phyloP scores from a whole-genome alignment of 2,113 vertebrate species.

The Apeltes quadracus region DNA sequence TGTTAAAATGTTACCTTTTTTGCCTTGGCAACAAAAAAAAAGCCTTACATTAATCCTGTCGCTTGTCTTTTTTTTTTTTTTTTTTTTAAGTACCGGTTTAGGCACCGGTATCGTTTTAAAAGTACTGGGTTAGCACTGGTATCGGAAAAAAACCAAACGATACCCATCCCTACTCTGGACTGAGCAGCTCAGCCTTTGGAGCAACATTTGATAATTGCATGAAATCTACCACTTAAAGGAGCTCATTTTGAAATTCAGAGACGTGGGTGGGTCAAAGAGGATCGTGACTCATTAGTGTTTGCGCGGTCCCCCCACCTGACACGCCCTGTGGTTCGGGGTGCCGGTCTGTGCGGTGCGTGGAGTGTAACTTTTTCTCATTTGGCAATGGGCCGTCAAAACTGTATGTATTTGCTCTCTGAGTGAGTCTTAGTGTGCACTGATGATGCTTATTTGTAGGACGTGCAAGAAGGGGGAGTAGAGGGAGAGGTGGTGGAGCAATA shows the following conservation, averaged over 20 bases:
- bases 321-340: not conserved
- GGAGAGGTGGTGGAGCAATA: conserved; percentile 41
- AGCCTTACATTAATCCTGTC: too few relatives aligned
- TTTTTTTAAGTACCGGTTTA: too few relatives aligned
- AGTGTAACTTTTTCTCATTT: not conserved
- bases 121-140: too few relatives aligned
- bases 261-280: not conserved
- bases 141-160: not conserved
- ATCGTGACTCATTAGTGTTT: not conserved
- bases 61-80: too few relatives aligned
- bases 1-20: too few relatives aligned
- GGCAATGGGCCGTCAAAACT: not conserved
- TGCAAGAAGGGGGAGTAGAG: conserved; percentile 47
- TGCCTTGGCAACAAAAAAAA: too few relatives aligned
- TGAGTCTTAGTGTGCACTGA: conserved; percentile 63
- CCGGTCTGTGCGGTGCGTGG: not conserved
- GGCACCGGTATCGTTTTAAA: too few relatives aligned
- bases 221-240: not conserved
- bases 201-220: not conserved
- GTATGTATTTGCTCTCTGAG: conserved; percentile 19
- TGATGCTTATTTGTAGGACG: conserved; percentile 74
- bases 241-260: not conserved
- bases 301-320: not conserved
- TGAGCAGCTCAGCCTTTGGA: not conserved
- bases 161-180: not conserved